Base-by-base conservation (phyloP, 2,113 vertebrate species). In the Osmerus mordax region DNA sequence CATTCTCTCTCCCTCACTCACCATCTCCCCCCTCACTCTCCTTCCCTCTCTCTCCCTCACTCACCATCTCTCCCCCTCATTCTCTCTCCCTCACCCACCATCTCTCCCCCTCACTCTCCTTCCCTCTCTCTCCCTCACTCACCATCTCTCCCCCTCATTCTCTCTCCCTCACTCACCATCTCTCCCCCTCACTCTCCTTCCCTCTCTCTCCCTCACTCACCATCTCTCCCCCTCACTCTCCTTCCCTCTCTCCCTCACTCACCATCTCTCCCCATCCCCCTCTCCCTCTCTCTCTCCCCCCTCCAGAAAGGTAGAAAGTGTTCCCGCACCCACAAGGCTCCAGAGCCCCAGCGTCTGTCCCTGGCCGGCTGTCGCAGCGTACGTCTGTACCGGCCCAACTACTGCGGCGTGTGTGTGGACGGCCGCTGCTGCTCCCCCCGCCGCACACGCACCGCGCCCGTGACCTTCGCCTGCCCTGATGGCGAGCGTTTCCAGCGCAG, bases 221-320 rank as follows among this genome's bases (percentile, higher is more conserved):
- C 68, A 58, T 4, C 25, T 11, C 61, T 75, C 75, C 1, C 5
- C 51, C 66, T 73, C 41, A 2, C 28, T 16, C n/a, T 18, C 8
- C 61, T 29, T n/a, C 70, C 54, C 51, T 13, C 5, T n/a, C 55
- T n/a, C 69, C 6, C 21, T 70, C 25, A 65, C 65, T 76, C 76
- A 67, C 73, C 61, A 75, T 73, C 80, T 75, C 80, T 79, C 75
- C 68, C n/a, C 68, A 58, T 75, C 75, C 1, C 5, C 51, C 66
- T 73, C 41, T n/a, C 70, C 54, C 51, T 13, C 5, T n/a, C 60
- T 7, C 55, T n/a, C 69, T 6, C 21, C n/a, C 19, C 73, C 54
- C 60, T 61, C 75, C 89, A 95, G 94, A 94, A 88, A 78, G 94
- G 92, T 4, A 91, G 91, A 87, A 94, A 93, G 75, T 94, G 94